phyloP scores from a whole-genome alignment of 92 coral and sea anemone genomes.

The Paramuricea clavata region DNA sequence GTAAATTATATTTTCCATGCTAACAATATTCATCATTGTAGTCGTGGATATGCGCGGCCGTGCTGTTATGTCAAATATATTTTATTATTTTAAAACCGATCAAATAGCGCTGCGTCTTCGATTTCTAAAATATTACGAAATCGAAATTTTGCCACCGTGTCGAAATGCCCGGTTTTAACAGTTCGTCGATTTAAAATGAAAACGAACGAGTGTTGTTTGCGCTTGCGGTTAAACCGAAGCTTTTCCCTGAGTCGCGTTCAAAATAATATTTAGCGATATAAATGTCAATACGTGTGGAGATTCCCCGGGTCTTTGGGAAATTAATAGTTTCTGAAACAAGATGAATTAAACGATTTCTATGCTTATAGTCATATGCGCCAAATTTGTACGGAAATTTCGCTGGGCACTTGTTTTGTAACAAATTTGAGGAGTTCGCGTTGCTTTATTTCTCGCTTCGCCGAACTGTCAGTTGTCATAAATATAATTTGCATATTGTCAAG shows the following conservation, averaged over 20 bases:
- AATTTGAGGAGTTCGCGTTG: background rate
- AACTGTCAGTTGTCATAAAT: background rate
- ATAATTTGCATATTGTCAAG: conserved; percentile 5
- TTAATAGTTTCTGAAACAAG: background rate
- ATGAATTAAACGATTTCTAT: background rate
- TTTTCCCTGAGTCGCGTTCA: conserved; percentile 33
- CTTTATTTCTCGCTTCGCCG: background rate
- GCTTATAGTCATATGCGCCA: background rate
- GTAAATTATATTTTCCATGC: background rate
- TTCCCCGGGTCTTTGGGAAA: background rate
- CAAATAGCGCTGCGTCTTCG: background rate
- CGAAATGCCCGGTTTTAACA: background rate
- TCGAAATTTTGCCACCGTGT: background rate
- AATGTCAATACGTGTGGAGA: background rate
- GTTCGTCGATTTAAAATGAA: background rate
- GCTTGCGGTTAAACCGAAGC: background rate
- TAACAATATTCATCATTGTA: background rate
- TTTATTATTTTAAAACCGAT: background rate
- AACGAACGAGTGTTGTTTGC: background rate
- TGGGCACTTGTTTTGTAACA: background rate
- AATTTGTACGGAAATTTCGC: background rate
- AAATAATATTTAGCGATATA: conserved; percentile 5
- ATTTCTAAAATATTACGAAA: background rate
- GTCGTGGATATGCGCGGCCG: background rate
- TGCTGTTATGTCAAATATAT: background rate